Percentiles rank a stretch among this genome's conserved stretches.
Conservation (phyloP, 35 echinoderm and acorn worm species). For the Stichopus chloronotus region DNA sequence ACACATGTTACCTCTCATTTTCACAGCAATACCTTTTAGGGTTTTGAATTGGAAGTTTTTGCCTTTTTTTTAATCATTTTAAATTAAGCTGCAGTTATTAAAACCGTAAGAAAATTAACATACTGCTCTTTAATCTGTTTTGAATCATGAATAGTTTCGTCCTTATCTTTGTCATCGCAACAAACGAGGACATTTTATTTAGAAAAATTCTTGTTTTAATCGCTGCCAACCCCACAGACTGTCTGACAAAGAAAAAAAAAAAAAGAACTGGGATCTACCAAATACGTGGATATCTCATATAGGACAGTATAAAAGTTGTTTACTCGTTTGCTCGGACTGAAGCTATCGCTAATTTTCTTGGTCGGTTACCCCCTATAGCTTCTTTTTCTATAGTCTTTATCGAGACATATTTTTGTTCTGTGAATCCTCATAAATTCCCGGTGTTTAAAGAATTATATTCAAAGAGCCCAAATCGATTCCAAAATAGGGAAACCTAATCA, state of each 20-base stretch:
- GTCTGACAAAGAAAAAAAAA: too few relatives aligned
- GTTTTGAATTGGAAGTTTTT: too few relatives aligned
- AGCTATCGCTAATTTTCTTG: background rate
- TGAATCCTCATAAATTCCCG: conserved; percentile 37
- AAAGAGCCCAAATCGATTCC: conserved; percentile 30
- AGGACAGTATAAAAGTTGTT: conserved; percentile 21
- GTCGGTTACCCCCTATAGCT: background rate
- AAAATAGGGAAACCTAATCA: conserved; percentile 12
- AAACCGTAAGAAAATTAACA: too few relatives aligned
- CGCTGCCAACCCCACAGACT: background rate
- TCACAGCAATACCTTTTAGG: too few relatives aligned
- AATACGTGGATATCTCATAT: background rate
- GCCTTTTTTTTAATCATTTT: too few relatives aligned
- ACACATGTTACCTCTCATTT: too few relatives aligned
- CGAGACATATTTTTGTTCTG: conserved; percentile 49
- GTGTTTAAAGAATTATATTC: conserved; percentile 57
- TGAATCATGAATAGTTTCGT: too few relatives aligned
- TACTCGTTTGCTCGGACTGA: background rate
- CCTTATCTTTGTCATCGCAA: background rate
- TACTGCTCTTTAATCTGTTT: too few relatives aligned
- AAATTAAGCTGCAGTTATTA: too few relatives aligned
- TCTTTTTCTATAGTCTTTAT: background rate
- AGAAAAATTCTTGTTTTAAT: background rate
- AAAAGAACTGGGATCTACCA: too few relatives aligned
- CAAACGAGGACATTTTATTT: background rate